Conservation (phyloP, 2,888 invertebrate genomes). For the Allophyes oxyacanthae region DNA sequence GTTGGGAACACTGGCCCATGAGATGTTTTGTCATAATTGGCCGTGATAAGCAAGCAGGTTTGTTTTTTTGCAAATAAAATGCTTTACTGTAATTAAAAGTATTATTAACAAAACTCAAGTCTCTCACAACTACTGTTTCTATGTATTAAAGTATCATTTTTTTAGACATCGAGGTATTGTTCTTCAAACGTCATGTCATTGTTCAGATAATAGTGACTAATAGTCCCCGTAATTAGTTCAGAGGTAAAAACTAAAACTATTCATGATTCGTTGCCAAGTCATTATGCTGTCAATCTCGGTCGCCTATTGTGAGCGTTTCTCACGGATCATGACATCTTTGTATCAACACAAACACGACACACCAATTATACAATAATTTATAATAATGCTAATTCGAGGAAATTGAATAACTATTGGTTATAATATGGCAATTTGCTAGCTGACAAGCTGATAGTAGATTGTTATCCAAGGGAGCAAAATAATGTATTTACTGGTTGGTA, state of each 20-base stretch:
- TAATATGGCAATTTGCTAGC: no score
- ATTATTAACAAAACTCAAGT: no score
- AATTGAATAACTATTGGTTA: slow-evolving; percentile 4
- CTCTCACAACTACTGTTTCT: no score
- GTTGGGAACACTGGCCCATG: no score
- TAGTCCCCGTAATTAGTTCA: slow-evolving; percentile 14
- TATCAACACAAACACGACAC: slow-evolving; percentile 24
- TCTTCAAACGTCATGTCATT: slow-evolving; percentile 13
- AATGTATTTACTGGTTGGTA: no score
- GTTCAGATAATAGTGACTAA: slow-evolving; percentile 16
- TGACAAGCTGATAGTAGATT: no score
- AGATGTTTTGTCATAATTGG: no score
- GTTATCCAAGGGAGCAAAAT: no score
- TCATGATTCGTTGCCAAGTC: slow-evolving; percentile 25
- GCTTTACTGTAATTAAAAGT: no score
- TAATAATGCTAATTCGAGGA: slow-evolving; percentile 25
- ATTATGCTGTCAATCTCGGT: slow-evolving; percentile 22
- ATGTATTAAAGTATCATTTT: no score
- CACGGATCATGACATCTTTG: slow-evolving; percentile 18
- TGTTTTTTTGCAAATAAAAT: not conserved
- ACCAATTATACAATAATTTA: slow-evolving; percentile 24
- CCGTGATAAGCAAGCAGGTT: no score
- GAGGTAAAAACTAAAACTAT: slow-evolving; percentile 24
- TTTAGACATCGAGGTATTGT: not conserved
- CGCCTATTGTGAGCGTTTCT: slow-evolving; percentile 23